Evolutionary conservation across 2,797 vertebrate genomes (phyloP).

Genomic region (Pseudochaenichthys georgianus): DNA sequence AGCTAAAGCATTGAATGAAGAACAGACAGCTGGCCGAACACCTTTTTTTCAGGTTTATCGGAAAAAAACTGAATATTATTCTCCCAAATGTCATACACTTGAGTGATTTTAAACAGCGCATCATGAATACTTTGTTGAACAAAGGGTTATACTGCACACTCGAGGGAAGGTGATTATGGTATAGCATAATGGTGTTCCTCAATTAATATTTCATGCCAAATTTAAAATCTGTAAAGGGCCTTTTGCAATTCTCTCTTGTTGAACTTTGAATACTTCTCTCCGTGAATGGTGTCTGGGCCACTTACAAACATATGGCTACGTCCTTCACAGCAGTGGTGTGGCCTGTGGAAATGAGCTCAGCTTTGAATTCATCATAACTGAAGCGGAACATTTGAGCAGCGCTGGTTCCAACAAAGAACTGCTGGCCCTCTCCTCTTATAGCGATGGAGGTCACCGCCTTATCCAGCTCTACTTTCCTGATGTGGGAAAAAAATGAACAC

Average conservation of each 20-base stretch:
- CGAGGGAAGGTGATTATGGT: neutral
- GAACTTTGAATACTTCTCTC: neutral
- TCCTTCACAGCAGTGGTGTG: constrained; percentile 87
- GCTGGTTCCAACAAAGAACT: constrained; percentile 90
- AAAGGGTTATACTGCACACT: no score
- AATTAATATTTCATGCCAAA: constrained; percentile 19
- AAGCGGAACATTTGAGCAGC: constrained; percentile 88
- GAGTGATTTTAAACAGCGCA: neutral
- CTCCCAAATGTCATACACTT: neutral
- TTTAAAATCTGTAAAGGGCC: constrained; percentile 1
- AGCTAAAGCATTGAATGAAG: no score
- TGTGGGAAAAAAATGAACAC: neutral
- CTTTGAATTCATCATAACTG: constrained; percentile 84
- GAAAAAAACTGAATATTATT: neutral
- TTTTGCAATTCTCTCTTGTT: neutral
- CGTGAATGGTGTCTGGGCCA: constrained; percentile 40
- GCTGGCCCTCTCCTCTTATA: constrained; percentile 84
- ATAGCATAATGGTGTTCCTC: neutral
- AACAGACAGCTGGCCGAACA: neutral
- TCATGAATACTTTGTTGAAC: neutral
- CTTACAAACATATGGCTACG: constrained; percentile 89
- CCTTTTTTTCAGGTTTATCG: neutral
- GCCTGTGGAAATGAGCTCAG: constrained; percentile 87
- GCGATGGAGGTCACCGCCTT: constrained; percentile 90
- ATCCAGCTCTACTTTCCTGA: constrained; percentile 87